Conservation (phyloP, 2,113 vertebrate genomes). For the Fukomys damarensis region DNA sequence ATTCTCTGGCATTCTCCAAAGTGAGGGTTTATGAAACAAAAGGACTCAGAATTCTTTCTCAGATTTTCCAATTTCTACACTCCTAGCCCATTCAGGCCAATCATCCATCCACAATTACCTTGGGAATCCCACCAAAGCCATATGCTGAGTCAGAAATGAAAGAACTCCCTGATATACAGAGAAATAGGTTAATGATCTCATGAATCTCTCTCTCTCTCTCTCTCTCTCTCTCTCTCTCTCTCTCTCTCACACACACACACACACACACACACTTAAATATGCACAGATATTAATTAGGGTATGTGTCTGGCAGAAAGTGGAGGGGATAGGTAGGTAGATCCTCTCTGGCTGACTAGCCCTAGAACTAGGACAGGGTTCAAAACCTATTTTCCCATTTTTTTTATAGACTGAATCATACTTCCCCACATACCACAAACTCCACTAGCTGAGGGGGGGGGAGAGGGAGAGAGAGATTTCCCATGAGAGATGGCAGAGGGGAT, state of each 20-base stretch:
- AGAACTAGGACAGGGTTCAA: slow-evolving; percentile 25
- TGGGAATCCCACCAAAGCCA: neutral
- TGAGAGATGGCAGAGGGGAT: neutral
- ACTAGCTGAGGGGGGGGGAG: neutral
- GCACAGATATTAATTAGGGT: neutral
- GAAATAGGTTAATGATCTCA: neutral
- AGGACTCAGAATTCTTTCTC: slow-evolving; percentile 29
- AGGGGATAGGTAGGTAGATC: neutral
- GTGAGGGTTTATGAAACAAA: slow-evolving; percentile 53
- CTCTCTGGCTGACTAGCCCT: neutral
- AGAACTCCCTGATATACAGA: neutral
- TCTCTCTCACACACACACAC: neutral
- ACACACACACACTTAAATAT: neutral
- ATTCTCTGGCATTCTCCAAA: neutral
- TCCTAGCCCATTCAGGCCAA: slow-evolving; percentile 26
- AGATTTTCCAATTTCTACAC: slow-evolving; percentile 48
- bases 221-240: neutral
- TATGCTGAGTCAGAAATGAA: neutral
- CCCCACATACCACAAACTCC: neutral
- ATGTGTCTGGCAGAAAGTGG: neutral
- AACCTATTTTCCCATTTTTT: neutral
- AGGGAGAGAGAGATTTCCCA: no score
- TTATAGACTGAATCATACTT: neutral
- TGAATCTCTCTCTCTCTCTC: neutral
- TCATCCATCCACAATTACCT: slow-evolving; percentile 15